Evolutionary conservation across 2,797 vertebrate genomes (phyloP), one percentile per base, ranked within the genome.

Genomic region (Vireo griseus): DNA sequence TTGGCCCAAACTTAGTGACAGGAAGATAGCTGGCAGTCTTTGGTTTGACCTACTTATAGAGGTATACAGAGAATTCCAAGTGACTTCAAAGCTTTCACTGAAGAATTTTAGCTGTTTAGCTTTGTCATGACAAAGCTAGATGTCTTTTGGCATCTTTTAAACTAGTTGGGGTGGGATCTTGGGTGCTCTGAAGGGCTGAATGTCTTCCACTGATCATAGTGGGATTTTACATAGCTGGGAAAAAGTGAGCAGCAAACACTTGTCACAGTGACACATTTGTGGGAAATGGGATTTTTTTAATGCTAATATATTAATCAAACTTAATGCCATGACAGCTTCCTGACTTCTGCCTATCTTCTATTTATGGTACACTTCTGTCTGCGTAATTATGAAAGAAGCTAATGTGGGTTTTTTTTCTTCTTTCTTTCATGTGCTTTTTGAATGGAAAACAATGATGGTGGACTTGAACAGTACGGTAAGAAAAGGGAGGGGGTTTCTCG

Each of bases 401-500:
- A 75, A 97, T 17, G 2, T 77, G 59, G 59, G 0, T 10, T 52
- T 31, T 31, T 76, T 28, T 48, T 48, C 9, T 69, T 63, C 40
- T 83, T 86, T 90, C 26, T 93, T 95, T 17, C 86, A 97, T 97
- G 93, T 94, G 20, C 62, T 68, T 50, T 92, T 78, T 88, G 65
- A 83, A 79, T 82, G 90, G 50, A 50, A 96, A 89, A 95, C 86
- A 33, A 83, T 31, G 92, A 72, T 51, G 96, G 26, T 39, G 17
- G 39, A 6, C 89, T 92, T 33, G 19, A 90, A 94, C 24, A 98
- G 98, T 57, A 98, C 98, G 98, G 98, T 98, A 98, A 98, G 98
- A 88, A 88, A 75, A 57, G 25, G 51, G 28, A 21, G n/a, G 40
- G 33, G 19, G 44, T 24, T 78, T 81, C 16, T 48, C 18, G 3